Percentiles rank a stretch among this genome's conserved stretches.
Evolutionary conservation across 2,113 vertebrate species (phyloP).

Genomic region (Argyrosomus japonicus): DNA sequence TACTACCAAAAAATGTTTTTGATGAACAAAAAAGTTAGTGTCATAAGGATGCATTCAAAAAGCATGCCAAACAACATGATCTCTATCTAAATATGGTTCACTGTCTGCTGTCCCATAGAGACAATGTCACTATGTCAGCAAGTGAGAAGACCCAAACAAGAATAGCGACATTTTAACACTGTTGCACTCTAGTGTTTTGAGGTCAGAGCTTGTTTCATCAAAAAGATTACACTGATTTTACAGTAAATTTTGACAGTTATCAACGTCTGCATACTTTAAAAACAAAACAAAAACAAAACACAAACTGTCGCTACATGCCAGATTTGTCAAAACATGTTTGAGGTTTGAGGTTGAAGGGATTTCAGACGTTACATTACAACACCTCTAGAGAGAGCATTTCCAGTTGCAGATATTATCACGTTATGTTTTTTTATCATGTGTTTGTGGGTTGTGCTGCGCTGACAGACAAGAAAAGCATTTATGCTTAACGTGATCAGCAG

Average conservation of each 20-base stretch:
- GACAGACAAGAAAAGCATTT: constrained; percentile 44
- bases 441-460: constrained; percentile 38
- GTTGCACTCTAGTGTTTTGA: background rate
- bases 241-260: constrained; percentile 8
- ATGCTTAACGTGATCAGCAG: constrained; percentile 32
- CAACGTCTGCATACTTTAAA: constrained; percentile 24
- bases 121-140: background rate
- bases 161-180: background rate
- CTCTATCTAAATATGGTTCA: background rate
- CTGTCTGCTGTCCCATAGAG: background rate
- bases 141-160: constrained; percentile 11
- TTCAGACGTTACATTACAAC: constrained; percentile 47
- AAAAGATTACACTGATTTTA: constrained; percentile 18
- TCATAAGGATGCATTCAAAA: background rate
- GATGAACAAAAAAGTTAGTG: background rate
- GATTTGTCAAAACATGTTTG: constrained; percentile 53
- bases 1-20: no score
- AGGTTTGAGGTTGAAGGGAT: constrained; percentile 43
- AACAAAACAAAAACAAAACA: constrained; percentile 32
- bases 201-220: background rate
- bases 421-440: constrained; percentile 10
- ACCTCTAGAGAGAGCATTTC: constrained; percentile 24
- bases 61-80: background rate
- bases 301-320: constrained; percentile 30
- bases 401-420: constrained; percentile 49